Conservation (phyloP, 1,140 invertebrate species). For the Vanessa atalanta region DNA sequence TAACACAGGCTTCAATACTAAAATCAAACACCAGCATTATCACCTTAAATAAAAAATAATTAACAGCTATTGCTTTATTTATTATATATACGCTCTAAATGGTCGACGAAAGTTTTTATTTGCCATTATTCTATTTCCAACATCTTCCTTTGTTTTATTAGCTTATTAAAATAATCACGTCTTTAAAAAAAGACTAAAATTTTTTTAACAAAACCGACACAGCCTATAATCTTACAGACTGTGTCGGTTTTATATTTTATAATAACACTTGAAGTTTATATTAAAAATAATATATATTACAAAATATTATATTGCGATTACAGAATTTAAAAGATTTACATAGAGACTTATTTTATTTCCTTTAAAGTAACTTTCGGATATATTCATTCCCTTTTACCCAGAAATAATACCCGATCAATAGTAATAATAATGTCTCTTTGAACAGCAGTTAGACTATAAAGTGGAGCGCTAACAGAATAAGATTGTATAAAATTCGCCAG, state of each 20-base stretch:
- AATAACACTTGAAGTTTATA: not conserved
- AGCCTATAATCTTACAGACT: not conserved
- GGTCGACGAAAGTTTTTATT: no score
- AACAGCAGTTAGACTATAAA: constrained; percentile 37
- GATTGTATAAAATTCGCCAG: constrained; percentile 53
- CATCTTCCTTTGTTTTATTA: not conserved
- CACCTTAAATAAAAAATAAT: no score
- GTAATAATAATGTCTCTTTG: constrained; percentile 37
- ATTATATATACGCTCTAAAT: no score
- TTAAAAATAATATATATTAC: not conserved
- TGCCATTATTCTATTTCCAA: not conserved
- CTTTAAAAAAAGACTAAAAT: not conserved
- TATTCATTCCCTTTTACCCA: constrained; percentile 1
- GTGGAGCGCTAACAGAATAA: constrained; percentile 43
- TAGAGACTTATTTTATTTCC: not conserved
- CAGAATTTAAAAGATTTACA: no score
- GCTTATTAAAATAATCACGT: constrained; percentile 5
- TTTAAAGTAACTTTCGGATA: not conserved
- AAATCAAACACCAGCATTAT: no score
- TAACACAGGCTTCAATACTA: no score
- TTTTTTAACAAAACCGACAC: not conserved
- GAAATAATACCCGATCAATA: constrained; percentile 15
- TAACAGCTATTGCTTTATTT: no score
- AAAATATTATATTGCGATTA: no score
- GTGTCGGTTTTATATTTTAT: not conserved